Conservation (phyloP, 2,113 vertebrate species). For the Poeciliopsis turrubarensis region DNA sequence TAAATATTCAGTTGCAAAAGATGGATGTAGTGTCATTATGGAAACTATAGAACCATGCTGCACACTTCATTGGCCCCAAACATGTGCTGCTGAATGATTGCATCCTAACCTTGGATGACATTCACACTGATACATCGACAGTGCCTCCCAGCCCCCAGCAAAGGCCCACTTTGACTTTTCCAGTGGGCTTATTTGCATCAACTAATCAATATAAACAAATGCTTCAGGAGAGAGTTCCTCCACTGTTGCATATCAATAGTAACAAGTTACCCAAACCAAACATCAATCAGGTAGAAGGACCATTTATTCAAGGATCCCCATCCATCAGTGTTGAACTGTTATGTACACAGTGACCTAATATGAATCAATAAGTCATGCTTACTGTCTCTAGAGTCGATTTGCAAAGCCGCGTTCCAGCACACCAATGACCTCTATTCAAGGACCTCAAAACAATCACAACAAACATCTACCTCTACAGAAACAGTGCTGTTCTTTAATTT, state of each 20-base stretch:
- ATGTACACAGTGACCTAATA: constrained; percentile 51
- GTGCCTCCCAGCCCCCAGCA: constrained; percentile 1
- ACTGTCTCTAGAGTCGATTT: constrained; percentile 47
- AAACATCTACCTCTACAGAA: constrained; percentile 12
- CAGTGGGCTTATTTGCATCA: constrained; percentile 59
- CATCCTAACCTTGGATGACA: constrained; percentile 74
- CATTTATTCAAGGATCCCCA: constrained; percentile 46
- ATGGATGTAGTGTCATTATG: background rate
- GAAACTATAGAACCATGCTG: no score
- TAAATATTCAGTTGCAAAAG: background rate
- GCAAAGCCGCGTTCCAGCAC: constrained; percentile 28
- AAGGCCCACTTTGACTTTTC: constrained; percentile 53
- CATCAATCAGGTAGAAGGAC: constrained; percentile 67
- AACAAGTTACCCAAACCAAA: constrained; percentile 55
- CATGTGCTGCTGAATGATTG: constrained; percentile 40
- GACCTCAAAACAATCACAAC: constrained; percentile 40
- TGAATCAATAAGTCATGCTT: constrained; percentile 68
- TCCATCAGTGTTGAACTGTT: constrained; percentile 61
- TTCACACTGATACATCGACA: constrained; percentile 56
- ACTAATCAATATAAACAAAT: constrained; percentile 70
- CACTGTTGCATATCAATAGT: constrained; percentile 60
- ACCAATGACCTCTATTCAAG: constrained; percentile 56
- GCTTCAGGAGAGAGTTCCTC: constrained; percentile 64
- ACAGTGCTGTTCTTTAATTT: constrained; percentile 39
- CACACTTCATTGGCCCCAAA: constrained; percentile 5